These are phyloP conservation scores for Dorcus parallelipipedus DNA, from an alignment of 2,888 invertebrate species.

Conservation along the genomic window DNA sequence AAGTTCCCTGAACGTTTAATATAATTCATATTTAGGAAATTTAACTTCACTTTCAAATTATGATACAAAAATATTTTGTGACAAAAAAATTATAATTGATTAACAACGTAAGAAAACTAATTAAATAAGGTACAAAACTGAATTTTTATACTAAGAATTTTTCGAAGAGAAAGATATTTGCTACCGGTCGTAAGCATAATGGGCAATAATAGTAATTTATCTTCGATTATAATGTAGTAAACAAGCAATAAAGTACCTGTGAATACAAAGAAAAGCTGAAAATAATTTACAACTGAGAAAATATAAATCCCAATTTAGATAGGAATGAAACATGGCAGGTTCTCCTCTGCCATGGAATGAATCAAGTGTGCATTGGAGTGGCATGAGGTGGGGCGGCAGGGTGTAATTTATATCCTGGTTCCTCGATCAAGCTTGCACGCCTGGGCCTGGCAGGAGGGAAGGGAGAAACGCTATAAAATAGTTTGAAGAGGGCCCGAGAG, in stretches of 20 bases:
- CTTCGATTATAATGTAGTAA: slow-evolving; percentile 17
- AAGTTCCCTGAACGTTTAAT: no score
- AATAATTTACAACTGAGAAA: slow-evolving; percentile 21
- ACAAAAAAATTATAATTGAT: no score
- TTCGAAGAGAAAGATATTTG: background rate
- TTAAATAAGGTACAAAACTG: no score
- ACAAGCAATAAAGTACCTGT: slow-evolving; percentile 15
- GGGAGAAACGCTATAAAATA: slow-evolving; percentile 42
- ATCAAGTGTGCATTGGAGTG: slow-evolving; percentile 34
- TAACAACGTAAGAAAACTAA: no score
- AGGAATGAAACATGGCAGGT: slow-evolving; percentile 42
- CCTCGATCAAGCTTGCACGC: slow-evolving; percentile 44
- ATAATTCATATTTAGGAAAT: no score
- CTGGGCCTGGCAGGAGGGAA: slow-evolving; percentile 28
- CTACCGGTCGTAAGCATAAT: slow-evolving; percentile 15
- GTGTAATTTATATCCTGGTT: slow-evolving; percentile 44
- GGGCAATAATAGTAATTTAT: slow-evolving; percentile 19
- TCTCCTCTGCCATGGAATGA: slow-evolving; percentile 37
- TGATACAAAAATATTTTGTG: no score
- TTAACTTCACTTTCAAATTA: no score
- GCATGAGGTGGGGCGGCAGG: slow-evolving; percentile 21
- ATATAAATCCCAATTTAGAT: slow-evolving; percentile 39
- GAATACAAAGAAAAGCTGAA: slow-evolving; percentile 8
- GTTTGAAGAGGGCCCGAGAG: slow-evolving; percentile 48
- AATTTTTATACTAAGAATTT: no score